A percentile compares a stretch with the other conserved stretches of the same genome.
phyloP scores from a whole-genome alignment of 2,113 vertebrate genomes.

The Peromyscus leucopus region DNA sequence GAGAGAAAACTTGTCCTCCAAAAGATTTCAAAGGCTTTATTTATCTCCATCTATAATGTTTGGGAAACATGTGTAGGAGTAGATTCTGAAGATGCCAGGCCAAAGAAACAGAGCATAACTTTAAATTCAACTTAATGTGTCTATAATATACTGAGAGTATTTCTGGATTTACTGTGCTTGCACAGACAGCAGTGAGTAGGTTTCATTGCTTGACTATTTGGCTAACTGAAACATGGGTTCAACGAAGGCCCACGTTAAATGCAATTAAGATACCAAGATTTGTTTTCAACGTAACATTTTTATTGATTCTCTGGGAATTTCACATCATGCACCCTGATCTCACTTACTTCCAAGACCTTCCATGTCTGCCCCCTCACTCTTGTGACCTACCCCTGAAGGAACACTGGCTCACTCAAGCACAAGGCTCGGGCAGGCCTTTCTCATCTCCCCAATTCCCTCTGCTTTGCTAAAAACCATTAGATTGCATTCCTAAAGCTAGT shows the following conservation, averaged over 20 bases:
- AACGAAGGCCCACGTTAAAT: conserved; percentile 48
- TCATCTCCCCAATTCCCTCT: no score
- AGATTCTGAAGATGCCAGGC: not conserved
- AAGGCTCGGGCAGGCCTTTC: no score
- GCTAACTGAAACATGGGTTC: conserved; percentile 60
- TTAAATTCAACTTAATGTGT: conserved; percentile 33
- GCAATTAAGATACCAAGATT: conserved; percentile 8
- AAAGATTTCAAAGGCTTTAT: conserved; percentile 12
- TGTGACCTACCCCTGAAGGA: no score
- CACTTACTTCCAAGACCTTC: no score
- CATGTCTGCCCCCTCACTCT: no score
- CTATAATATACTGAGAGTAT: not conserved
- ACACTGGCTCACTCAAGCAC: no score
- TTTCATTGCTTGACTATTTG: conserved; percentile 61
- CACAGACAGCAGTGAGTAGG: conserved; percentile 31
- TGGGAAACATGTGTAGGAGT: not conserved
- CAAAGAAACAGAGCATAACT: not conserved
- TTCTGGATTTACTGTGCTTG: conserved; percentile 44
- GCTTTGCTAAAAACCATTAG: no score
- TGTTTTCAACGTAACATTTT: no score
- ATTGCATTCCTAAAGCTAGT: no score
- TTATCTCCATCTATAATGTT: conserved; percentile 1
- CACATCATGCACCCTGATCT: no score
- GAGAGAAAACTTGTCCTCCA: not conserved
- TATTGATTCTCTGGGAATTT: no score